phyloP scores from a whole-genome alignment of 2,113 vertebrate genomes.

The Chelonoidis abingdonii region DNA sequence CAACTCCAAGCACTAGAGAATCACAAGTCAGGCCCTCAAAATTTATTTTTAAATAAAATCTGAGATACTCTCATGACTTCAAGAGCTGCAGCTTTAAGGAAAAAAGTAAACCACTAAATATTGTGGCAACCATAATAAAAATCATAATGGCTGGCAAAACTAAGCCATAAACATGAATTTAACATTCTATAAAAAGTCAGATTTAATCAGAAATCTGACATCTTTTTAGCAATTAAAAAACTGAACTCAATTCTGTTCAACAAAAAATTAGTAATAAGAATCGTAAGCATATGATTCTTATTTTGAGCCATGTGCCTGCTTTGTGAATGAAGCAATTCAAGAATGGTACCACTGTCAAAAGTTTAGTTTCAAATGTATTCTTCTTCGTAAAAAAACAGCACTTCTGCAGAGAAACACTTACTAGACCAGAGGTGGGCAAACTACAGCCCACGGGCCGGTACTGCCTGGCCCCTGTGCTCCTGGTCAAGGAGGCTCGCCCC shows the following conservation, averaged over 20 bases:
- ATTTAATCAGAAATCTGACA: not conserved
- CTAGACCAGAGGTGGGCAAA: too few species aligned
- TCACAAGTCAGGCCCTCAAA: not conserved
- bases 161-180: not conserved
- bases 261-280: not conserved
- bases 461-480: too few species aligned
- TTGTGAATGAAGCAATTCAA: conserved; percentile 19
- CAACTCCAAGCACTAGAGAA: not conserved
- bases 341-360: not conserved
- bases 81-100: not conserved
- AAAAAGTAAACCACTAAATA: not conserved
- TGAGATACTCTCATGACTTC: not conserved
- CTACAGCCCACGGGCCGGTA: too few species aligned
- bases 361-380: not conserved
- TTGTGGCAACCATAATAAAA: not conserved
- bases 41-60: not conserved
- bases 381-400: not conserved
- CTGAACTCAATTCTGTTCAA: not conserved
- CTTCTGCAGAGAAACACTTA: not conserved
- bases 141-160: not conserved
- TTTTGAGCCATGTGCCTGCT: not conserved
- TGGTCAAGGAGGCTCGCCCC: too few species aligned
- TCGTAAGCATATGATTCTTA: not conserved
- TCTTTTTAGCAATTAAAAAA: not conserved
- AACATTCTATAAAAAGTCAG: not conserved